A percentile compares a stretch with the other conserved stretches of the same genome.
phyloP scores from a whole-genome alignment of 2,888 invertebrate genomes.

The Macrophya alboannulata region DNA sequence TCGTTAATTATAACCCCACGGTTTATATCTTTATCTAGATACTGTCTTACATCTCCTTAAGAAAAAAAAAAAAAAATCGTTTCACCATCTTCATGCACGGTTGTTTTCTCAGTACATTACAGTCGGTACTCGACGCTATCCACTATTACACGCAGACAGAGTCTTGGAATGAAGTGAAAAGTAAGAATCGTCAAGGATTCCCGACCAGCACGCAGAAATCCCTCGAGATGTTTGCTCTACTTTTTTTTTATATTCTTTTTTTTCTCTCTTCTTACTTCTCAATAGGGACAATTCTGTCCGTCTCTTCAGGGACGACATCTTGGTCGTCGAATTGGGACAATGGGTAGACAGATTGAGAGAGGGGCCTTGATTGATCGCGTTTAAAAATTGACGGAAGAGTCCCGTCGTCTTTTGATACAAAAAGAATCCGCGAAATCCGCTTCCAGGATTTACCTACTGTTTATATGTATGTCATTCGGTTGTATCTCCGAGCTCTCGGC shows the following conservation, averaged over 20 bases:
- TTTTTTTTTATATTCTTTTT: not conserved
- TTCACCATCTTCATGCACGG: not conserved
- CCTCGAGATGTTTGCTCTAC: not conserved
- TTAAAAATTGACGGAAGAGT: constrained; percentile 42
- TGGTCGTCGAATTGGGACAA: constrained; percentile 21
- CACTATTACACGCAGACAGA: not conserved
- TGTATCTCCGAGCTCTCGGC: not conserved
- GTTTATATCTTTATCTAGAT: constrained; percentile 13
- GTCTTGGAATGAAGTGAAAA: not conserved
- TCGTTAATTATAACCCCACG: constrained; percentile 29
- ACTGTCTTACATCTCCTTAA: not conserved
- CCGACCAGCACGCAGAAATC: not conserved
- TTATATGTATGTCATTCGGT: not conserved
- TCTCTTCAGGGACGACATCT: constrained; percentile 2
- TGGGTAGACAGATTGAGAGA: constrained; percentile 36
- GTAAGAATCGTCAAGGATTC: not conserved
- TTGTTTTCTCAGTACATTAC: not conserved
- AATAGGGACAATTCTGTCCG: not conserved
- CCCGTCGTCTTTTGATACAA: constrained; percentile 12
- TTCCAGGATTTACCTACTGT: not conserved
- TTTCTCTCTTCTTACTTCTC: not conserved
- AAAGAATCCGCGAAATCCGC: constrained; percentile 4
- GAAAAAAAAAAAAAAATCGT: not conserved
- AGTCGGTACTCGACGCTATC: not conserved
- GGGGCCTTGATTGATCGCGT: constrained; percentile 39